Base-by-base conservation (phyloP, 2,888 invertebrate genomes). In the Tenthredo distinguenda region DNA sequence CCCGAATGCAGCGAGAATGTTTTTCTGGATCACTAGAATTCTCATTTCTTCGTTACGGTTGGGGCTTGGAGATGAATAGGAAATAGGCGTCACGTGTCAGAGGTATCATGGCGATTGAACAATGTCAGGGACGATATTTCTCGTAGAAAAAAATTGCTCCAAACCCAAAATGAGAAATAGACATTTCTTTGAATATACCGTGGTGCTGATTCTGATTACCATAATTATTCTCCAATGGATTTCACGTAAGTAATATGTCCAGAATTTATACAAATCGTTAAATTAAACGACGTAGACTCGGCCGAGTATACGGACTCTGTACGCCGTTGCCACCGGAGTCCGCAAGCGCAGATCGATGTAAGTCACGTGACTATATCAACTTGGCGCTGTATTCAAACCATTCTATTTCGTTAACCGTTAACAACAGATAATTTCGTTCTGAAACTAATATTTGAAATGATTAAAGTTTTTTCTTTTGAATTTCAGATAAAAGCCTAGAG, bases 41-140 rank as follows among this genome's bases (percentile, higher is more conserved):
- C 18, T 34, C 18, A 31, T 31, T 68, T 7, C 47, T 68, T 40
- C 82, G 26, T 37, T 26, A 26, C 26, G 26, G 26, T 26, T 55
- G 83, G 21, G 77, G 21, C 43, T 50, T 43, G 55, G 71, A 34
- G 71, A 9, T 83, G 37, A 58, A 43, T 72, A 65, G 77, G 47
- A 76, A 85, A 79, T 40, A 21, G 65, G 68, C 68, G 81, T 81
- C 85, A 81, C n/a, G 58, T 47, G 34, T 83, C 31, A 72, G n/a
- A 37, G 71, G 90, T 90, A 89, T 89, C 90, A 90, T 91, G 91
- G 91, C 91, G 89, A 76, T 79, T 12, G 84, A 85, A 89, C 87
- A 71, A 91, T 91, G 91, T 89, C 88, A 50, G 88, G 88, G 62
- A 87, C 87, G 83, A 85, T 84, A 40, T 87, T 88, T 71, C 86